Percentiles rank a stretch among this genome's conserved stretches.
Conservation (phyloP, 2,797 vertebrate genomes). For the Spondyliosoma cantharus region DNA sequence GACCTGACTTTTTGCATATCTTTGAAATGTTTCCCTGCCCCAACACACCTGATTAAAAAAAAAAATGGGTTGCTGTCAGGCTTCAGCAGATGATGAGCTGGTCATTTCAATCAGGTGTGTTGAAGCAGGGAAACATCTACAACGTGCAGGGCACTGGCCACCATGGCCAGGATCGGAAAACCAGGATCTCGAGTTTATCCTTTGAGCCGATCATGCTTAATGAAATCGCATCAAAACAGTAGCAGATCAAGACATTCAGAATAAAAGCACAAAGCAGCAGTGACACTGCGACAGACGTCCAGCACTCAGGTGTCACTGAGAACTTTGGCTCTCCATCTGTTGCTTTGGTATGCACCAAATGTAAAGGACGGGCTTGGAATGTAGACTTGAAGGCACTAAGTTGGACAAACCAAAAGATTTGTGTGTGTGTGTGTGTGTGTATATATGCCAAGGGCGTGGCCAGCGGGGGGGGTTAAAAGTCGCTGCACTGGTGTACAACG, state of each 20-base stretch:
- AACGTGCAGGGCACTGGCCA: no score
- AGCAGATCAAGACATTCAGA: neutral
- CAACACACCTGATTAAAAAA: no score
- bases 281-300: conserved; percentile 4
- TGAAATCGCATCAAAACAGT: neutral
- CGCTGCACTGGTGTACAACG: conserved; percentile 39
- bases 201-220: neutral
- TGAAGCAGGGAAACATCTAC: no score
- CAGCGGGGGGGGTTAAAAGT: conserved; percentile 15
- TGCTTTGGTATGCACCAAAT: conserved; percentile 48
- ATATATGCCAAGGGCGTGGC: conserved; percentile 4
- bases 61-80: no score
- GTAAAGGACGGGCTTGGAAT: conserved; percentile 35
- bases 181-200: neutral
- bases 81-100: no score
- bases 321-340: conserved; percentile 37
- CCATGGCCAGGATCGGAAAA: no score
- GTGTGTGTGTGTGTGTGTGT: conserved; percentile 10
- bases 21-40: no score
- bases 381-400: conserved; percentile 56
- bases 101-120: no score
- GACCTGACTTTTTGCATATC: no score
- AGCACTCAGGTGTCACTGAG: neutral
- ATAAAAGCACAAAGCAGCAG: neutral
- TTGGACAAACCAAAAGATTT: neutral